Evolutionary conservation across 2,113 vertebrate species (phyloP).

Genomic region (Myocastor coypus): DNA sequence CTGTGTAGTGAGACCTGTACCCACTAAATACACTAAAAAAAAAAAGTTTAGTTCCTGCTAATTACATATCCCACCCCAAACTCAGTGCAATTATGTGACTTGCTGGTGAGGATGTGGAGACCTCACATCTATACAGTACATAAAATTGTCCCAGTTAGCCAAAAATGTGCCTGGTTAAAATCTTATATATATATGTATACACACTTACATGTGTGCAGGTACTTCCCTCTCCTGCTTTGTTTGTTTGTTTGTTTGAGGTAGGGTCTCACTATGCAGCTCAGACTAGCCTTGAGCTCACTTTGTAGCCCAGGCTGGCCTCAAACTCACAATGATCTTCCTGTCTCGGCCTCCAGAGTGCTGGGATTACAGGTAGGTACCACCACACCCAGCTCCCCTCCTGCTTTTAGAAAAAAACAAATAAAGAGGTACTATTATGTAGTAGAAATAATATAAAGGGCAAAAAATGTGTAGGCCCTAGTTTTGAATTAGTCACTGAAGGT

Average conservation of each 20-base stretch:
- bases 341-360: no score
- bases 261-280: no score
- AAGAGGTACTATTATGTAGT: not conserved
- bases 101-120: not conserved
- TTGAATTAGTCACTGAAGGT: not conserved
- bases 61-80: not conserved
- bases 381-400: not conserved
- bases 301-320: no score
- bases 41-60: not conserved
- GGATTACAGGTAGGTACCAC: no score
- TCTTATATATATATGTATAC: not conserved
- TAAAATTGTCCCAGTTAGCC: not conserved
- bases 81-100: not conserved
- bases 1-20: no score
- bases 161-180: not conserved
- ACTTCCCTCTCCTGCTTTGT: not conserved
- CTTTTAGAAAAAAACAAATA: not conserved
- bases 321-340: no score
- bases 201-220: not conserved
- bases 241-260: no score
- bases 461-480: not conserved
- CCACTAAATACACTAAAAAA: no score
- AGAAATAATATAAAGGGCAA: slow-evolving; percentile 31
- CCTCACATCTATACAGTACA: not conserved
- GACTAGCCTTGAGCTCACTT: no score